Conservation (phyloP, 2,113 vertebrate species). For the Progne subis region DNA sequence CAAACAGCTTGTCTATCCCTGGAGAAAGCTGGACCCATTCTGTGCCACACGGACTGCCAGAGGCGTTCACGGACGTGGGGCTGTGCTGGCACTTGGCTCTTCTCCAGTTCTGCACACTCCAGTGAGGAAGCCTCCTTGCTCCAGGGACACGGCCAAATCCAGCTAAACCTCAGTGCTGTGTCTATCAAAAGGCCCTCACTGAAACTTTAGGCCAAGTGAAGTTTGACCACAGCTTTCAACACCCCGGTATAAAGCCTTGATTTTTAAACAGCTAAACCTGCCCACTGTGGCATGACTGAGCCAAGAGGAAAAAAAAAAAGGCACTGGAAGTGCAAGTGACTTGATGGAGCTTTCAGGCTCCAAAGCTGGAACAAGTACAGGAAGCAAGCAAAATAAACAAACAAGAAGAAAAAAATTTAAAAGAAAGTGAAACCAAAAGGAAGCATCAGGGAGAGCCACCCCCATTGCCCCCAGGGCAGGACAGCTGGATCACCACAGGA, state of each 20-base stretch:
- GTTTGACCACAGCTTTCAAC: not conserved
- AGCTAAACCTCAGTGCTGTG: not conserved
- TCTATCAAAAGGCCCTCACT: not conserved
- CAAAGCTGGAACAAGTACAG: not conserved
- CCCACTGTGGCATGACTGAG: accelerated
- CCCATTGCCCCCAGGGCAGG: accelerated
- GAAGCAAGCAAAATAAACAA: not conserved
- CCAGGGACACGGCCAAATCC: not conserved
- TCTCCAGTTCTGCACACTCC: not conserved
- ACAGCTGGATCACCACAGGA: accelerated
- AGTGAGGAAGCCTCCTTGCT: not conserved
- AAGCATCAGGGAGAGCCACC: accelerated
- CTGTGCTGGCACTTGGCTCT: not conserved
- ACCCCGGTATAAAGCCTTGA: not conserved
- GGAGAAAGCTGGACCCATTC: not conserved
- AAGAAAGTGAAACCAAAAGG: not conserved
- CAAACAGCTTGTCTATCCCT: not conserved
- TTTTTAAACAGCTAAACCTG: not conserved
- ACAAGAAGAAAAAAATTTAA: not conserved
- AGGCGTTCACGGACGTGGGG: not conserved
- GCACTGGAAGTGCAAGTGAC: not conserved
- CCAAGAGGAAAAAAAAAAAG: not conserved
- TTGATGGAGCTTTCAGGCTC: not conserved
- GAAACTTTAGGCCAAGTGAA: not conserved
- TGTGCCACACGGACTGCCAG: accelerated